Base-by-base conservation (phyloP, 2,797 vertebrate species). In the Thunnus albacares region DNA sequence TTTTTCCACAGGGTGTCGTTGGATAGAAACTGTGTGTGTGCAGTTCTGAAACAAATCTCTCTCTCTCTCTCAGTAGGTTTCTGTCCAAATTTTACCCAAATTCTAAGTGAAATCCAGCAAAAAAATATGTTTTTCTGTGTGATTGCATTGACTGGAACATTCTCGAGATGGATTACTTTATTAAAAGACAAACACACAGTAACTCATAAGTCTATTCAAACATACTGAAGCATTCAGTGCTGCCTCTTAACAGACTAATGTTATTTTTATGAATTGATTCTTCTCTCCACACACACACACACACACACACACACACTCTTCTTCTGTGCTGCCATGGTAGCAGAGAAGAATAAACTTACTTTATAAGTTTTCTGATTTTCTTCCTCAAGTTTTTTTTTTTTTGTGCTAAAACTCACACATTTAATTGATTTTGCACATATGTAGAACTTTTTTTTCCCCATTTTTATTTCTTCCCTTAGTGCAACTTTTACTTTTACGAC, bases 1-100 rank as follows among this genome's bases (percentile, higher is more conserved):
- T 68, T 43, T 74, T 75, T 75, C 69, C 72, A 72, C 8, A 68
- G 76, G 61, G 77, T 52, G 68, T 60, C 22, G 51, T 60, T 83
- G 70, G 56, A 75, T 10, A 56, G 49, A 76, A 47, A 56, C 35
- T 52, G 3, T 24, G 45, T 12, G 72, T 58, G 58, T 60, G 76
- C 52, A 45, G n/a, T 59, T 53, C 45, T 64, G 15, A 47, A 15
- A 55, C 56, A 30, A 51, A 28, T 30, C 61, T 43, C 26, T 35
- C 47, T 24, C 47, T 24, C 0, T 24, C 28, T 52, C 28, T 35
- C 43, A 0, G 52, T n/a, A 17, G 55, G 38, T 68, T 35, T 69
- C 43, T 30, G n/a, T 52, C 1, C 9, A 71, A 14, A 28, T 24
- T 9, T 20, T 26, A 6, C 12, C 13, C 55, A 69, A 58, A 59